Percentiles rank a stretch among this genome's conserved stretches.
Evolutionary conservation across 2,113 vertebrate species (phyloP).

Genomic region (Tetraodon nigroviridis): DNA sequence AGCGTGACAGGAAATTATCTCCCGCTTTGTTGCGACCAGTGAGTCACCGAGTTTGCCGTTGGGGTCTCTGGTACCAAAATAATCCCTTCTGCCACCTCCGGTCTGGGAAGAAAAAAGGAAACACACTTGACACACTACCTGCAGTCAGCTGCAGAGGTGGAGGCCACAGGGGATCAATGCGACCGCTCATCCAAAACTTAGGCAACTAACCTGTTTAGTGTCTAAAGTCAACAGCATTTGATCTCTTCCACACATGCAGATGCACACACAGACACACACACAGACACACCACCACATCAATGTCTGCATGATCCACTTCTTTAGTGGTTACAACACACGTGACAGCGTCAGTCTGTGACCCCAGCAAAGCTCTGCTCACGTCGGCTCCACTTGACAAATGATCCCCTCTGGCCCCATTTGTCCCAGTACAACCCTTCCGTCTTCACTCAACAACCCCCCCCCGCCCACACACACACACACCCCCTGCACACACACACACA

Average conservation of each 20-base stretch:
- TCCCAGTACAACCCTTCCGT: constrained; percentile 9
- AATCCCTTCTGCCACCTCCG: constrained; percentile 34
- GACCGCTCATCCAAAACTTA: constrained; percentile 28
- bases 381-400: constrained; percentile 35
- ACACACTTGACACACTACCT: constrained; percentile 29
- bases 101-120: constrained; percentile 48
- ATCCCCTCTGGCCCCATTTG: constrained; percentile 40
- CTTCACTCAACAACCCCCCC: constrained; percentile 13
- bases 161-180: constrained; percentile 50
- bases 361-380: constrained; percentile 23
- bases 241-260: background rate
- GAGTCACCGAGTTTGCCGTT: constrained; percentile 36
- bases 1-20: constrained; percentile 9
- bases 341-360: constrained; percentile 43
- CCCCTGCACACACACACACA: constrained; percentile 46
- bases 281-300: constrained; percentile 32
- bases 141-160: constrained; percentile 22
- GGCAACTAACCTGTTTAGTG: constrained; percentile 53
- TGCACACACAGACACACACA: constrained; percentile 11
- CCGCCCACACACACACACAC: constrained; percentile 9
- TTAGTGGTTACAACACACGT: constrained; percentile 41
- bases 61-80: constrained; percentile 23
- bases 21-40: constrained; percentile 19
- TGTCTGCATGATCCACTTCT: constrained; percentile 45
- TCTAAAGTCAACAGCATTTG: constrained; percentile 35